Evolutionary conservation across 2,797 vertebrate species (phyloP).

Genomic region (Lepus oiostolus): DNA sequence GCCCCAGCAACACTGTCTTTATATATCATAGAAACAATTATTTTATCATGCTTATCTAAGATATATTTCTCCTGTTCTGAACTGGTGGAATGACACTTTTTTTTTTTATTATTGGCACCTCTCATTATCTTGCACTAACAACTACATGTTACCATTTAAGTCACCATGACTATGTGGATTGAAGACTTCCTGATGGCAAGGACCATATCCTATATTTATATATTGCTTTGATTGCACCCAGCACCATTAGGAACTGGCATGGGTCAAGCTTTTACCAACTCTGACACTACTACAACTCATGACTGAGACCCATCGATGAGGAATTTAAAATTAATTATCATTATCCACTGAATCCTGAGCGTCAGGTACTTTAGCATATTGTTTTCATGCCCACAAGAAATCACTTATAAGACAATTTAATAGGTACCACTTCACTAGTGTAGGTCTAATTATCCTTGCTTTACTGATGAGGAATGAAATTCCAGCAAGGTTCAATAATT

Average conservation of each 20-base stretch:
- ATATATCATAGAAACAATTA: slow-evolving; percentile 17
- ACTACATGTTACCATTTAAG: background rate
- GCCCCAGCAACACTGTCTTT: background rate
- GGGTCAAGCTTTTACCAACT: background rate
- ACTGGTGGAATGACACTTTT: background rate
- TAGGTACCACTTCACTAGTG: too few species aligned
- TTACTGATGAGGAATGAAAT: background rate
- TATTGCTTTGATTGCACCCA: background rate
- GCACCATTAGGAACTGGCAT: background rate
- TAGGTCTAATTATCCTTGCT: background rate
- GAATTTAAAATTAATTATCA: background rate
- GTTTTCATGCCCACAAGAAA: background rate
- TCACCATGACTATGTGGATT: background rate
- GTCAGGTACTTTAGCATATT: background rate
- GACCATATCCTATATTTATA: background rate
- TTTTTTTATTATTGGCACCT: background rate
- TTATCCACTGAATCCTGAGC: background rate
- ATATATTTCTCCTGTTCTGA: background rate
- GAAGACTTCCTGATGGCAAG: background rate
- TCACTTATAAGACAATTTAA: too few species aligned
- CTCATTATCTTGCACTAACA: background rate
- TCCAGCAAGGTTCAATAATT: background rate
- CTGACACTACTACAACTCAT: background rate
- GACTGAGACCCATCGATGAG: background rate
- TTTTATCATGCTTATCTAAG: slow-evolving; percentile 1